These are phyloP conservation scores for Reticulitermes lucifugus DNA, from an alignment of 2,888 invertebrate species.

Conservation along the genomic window DNA sequence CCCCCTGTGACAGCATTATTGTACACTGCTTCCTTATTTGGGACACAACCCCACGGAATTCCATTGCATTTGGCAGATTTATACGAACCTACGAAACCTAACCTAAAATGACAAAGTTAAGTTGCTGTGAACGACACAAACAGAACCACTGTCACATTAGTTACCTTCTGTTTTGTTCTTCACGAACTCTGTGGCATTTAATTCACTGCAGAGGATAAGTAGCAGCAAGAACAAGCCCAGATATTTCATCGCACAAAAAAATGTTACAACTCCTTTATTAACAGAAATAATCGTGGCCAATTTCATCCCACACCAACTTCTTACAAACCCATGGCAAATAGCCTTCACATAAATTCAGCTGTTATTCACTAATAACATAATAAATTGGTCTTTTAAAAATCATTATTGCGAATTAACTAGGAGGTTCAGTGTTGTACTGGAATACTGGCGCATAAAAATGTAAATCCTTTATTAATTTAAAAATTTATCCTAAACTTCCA, in stretches of 20 bases:
- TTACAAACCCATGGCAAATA: neutral
- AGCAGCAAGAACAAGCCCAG: neutral
- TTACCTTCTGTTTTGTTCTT: slow-evolving; percentile 9
- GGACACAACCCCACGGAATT: too few relatives aligned
- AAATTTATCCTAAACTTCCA: neutral
- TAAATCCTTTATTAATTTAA: neutral
- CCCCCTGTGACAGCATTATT: too few relatives aligned
- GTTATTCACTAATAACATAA: neutral
- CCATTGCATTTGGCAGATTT: too few relatives aligned
- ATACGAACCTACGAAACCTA: too few relatives aligned
- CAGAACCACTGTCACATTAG: too few relatives aligned
- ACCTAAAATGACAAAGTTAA: too few relatives aligned
- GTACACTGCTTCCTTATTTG: too few relatives aligned
- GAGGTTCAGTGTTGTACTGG: neutral
- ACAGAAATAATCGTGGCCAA: neutral
- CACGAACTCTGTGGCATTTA: neutral
- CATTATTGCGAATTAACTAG: neutral
- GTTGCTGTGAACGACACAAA: too few relatives aligned
- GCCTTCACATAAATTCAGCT: neutral
- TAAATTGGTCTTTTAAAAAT: neutral
- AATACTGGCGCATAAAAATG: neutral
- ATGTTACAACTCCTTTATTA: neutral
- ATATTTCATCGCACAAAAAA: neutral
- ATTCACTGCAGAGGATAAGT: neutral
- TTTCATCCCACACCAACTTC: neutral